Conservation (phyloP, 64 coral and sea anemone species). For the Anthopleura sola region DNA sequence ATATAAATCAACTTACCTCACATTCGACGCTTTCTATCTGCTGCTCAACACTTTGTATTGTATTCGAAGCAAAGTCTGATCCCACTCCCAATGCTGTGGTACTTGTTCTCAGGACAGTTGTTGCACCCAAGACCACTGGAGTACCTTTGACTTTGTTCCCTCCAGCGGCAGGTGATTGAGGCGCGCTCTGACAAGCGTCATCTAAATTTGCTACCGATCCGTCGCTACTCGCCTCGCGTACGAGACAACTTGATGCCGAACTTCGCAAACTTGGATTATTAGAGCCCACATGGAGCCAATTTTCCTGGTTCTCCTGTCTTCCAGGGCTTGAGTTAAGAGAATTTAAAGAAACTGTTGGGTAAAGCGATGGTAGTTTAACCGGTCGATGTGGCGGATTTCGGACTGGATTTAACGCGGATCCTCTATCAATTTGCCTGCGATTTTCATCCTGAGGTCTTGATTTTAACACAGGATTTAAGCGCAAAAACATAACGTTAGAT, state of each 20-base stretch:
- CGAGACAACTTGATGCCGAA: conserved; percentile 1
- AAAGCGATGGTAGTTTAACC: conserved; percentile 61
- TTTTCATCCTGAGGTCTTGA: conserved; percentile 33
- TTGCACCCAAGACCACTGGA: conserved; percentile 53
- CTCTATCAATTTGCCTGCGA: neutral
- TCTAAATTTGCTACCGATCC: neutral
- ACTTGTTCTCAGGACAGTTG: conserved; percentile 53
- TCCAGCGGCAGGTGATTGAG: neutral
- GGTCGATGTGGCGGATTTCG: conserved; percentile 39
- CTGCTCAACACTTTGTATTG: conserved; percentile 58
- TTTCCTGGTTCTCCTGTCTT: conserved; percentile 7
- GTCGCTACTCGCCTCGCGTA: neutral
- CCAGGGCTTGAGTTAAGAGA: conserved; percentile 32
- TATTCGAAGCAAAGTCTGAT: conserved; percentile 43
- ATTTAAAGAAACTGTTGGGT: conserved; percentile 69
- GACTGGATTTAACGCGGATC: conserved; percentile 24
- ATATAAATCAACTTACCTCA: conserved; percentile 45
- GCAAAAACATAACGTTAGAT: conserved; percentile 12
- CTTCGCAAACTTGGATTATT: conserved; percentile 7
- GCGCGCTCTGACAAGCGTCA: neutral
- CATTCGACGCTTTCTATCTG: conserved; percentile 74
- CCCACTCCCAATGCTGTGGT: conserved; percentile 71
- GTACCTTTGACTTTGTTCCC: conserved; percentile 52
- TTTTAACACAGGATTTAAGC: conserved; percentile 27
- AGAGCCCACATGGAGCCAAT: conserved; percentile 2